A percentile compares a stretch with the other conserved stretches of the same genome.
These are phyloP conservation scores for Archips crataeganus DNA, from an alignment of 2,888 invertebrate genomes.

Conservation along the genomic window DNA sequence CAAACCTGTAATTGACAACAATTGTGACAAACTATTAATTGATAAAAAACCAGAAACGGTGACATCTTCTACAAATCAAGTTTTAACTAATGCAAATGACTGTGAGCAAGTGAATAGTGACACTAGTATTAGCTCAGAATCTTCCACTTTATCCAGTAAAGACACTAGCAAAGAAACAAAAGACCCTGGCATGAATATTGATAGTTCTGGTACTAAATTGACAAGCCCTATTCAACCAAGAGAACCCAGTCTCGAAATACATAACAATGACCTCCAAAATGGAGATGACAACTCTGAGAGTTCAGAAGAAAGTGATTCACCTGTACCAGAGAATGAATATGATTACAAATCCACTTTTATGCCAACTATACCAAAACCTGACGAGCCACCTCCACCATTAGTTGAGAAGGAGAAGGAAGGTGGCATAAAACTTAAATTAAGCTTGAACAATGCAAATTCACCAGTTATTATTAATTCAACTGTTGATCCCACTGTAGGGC, in stretches of 20 bases:
- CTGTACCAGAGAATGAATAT: conserved; percentile 57
- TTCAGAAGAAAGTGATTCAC: conserved; percentile 72
- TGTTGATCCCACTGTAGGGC: conserved; percentile 78
- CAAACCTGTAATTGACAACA: conserved; percentile 52
- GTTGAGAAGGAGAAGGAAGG: conserved; percentile 71
- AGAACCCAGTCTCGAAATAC: conserved; percentile 52
- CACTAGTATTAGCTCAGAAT: conserved; percentile 65
- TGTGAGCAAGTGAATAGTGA: conserved; percentile 65
- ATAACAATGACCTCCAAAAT: conserved; percentile 59
- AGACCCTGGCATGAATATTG: conserved; percentile 66
- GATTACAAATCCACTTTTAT: conserved; percentile 50
- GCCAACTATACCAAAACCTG: conserved; percentile 52
- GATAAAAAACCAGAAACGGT: conserved; percentile 63
- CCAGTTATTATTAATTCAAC: conserved; percentile 82
- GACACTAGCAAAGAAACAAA: conserved; percentile 60
- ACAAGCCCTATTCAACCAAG: conserved; percentile 57
- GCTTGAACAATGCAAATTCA: conserved; percentile 80
- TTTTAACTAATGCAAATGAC: conserved; percentile 52
- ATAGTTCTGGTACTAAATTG: conserved; percentile 59
- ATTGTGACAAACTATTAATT: conserved; percentile 63
- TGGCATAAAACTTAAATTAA: conserved; percentile 80
- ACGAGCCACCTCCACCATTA: conserved; percentile 55
- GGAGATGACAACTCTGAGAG: conserved; percentile 71
- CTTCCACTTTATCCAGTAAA: conserved; percentile 60
- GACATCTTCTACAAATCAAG: conserved; percentile 58